Evolutionary conservation across 2,797 vertebrate species (phyloP), one percentile per base, ranked within the genome.

Genomic region (Nothura maculosa): DNA sequence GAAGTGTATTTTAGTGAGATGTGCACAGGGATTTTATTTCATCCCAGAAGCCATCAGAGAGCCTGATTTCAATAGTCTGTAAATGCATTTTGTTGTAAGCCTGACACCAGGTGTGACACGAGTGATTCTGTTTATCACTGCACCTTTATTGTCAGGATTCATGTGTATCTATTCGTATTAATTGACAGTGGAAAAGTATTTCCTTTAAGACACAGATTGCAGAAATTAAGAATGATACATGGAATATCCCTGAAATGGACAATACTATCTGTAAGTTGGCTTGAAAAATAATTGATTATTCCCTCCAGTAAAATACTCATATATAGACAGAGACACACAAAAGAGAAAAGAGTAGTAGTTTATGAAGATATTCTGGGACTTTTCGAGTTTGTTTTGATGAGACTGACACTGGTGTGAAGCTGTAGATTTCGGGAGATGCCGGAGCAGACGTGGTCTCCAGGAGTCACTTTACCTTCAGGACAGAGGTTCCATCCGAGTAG

Each of bases 221-320:
- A 42, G 38, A 78, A 52, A 45, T 75, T 28, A 68, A 74, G 9
- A 63, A 67, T 60, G 12, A 25, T 83, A 32, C 40, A 73, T 79
- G 32, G 62, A 48, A 40, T 15, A 21, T 64, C 30, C 25, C 20
- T 77, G 75, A 79, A 61, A 22, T 43, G 9, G 27, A 60, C 67
- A 28, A 70, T 73, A 75, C 42, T 61, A 32, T 10, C 24, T 89
- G 27, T 6, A 43, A 42, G 30, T 77, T 79, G 43, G 14, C 34
- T 60, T 89, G 47, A 67, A 87, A 90, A 85, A 66, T 84, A 64
- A 50, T 66, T 27, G 58, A 36, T 66, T 80, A 30, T 69, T 4
- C 9, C 4, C 6, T 42, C 81, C 42, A 58, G 68, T 40, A 73
- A 64, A 72, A 54, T 54, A 28, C 50, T 30, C 17, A 66, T 20